Percentiles rank a stretch among this genome's conserved stretches.
phyloP scores from a whole-genome alignment of 1,140 invertebrate species.

The Seison nebaliae region DNA sequence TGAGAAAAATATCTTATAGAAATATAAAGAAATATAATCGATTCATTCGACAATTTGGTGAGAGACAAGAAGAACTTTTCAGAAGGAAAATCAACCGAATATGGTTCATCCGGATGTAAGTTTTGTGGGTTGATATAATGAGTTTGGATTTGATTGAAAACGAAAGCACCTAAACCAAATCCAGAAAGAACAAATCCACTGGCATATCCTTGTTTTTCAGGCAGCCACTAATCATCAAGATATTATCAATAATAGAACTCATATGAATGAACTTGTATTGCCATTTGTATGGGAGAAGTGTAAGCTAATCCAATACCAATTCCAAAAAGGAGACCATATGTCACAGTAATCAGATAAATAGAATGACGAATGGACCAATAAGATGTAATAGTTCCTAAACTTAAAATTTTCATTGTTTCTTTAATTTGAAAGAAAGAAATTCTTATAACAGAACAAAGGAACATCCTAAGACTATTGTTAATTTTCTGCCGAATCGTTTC shows the following conservation, averaged over 20 bases:
- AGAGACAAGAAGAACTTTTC: constrained; percentile 6
- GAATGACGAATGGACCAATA: constrained; percentile 23
- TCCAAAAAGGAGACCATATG: constrained; percentile 27
- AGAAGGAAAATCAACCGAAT: constrained; percentile 1
- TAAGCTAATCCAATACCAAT: constrained; percentile 27
- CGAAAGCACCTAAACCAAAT: constrained; percentile 26
- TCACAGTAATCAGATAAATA: constrained; percentile 18
- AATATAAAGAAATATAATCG: no score
- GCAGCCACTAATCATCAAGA: constrained; percentile 24
- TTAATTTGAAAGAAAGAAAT: constrained; percentile 14
- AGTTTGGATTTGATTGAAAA: constrained; percentile 28
- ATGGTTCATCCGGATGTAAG: constrained; percentile 15
- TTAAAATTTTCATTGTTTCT: background rate
- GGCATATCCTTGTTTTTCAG: constrained; percentile 25
- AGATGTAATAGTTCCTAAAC: constrained; percentile 22
- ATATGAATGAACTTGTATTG: constrained; percentile 22
- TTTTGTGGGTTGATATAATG: constrained; percentile 28
- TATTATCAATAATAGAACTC: background rate
- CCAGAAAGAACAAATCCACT: constrained; percentile 28
- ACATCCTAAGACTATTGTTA: constrained; percentile 19
- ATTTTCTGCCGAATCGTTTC: constrained; percentile 20
- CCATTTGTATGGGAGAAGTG: constrained; percentile 23
- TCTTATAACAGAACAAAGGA: constrained; percentile 18
- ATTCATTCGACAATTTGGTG: no score
- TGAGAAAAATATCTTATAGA: constrained; percentile 24